phyloP scores from a whole-genome alignment of 2,113 vertebrate species.

The Vidua macroura region DNA sequence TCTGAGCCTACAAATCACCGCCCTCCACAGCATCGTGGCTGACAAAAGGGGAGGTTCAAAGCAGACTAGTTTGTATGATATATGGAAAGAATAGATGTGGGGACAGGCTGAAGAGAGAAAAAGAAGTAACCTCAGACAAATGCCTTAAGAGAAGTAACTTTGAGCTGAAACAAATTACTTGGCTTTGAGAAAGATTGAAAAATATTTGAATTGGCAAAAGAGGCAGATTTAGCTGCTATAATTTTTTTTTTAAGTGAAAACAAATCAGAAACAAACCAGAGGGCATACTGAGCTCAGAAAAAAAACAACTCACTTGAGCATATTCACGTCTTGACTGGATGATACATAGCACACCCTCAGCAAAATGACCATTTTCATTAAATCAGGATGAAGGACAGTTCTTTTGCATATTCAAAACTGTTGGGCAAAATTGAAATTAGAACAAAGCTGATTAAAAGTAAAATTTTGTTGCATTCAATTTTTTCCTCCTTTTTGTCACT shows the following conservation, averaged over 20 bases:
- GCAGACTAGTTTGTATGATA: slow-evolving; percentile 14
- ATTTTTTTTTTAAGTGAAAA: neutral
- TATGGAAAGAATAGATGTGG: neutral
- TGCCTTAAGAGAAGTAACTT: neutral
- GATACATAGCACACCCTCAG: slow-evolving; percentile 26
- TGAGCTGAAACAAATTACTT: neutral
- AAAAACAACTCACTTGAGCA: neutral
- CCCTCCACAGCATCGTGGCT: slow-evolving; percentile 16
- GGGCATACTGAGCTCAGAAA: neutral
- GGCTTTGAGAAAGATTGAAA: neutral
- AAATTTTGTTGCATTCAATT: neutral
- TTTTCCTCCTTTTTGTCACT: neutral
- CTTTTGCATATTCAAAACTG: slow-evolving; percentile 13
- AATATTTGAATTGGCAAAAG: neutral
- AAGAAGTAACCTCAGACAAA: neutral
- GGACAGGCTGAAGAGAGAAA: neutral
- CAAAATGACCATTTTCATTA: slow-evolving; percentile 63
- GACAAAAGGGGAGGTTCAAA: slow-evolving; percentile 39
- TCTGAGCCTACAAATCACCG: slow-evolving; percentile 67
- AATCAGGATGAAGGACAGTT: slow-evolving; percentile 20
- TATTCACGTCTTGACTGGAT: slow-evolving; percentile 1
- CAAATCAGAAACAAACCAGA: neutral
- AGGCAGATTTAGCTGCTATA: neutral
- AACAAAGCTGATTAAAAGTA: slow-evolving; percentile 19
- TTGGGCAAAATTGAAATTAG: slow-evolving; percentile 34